Percentiles rank a stretch among this genome's conserved stretches.
phyloP scores from a whole-genome alignment of 2,797 vertebrate genomes.

The Danio albolineatus region DNA sequence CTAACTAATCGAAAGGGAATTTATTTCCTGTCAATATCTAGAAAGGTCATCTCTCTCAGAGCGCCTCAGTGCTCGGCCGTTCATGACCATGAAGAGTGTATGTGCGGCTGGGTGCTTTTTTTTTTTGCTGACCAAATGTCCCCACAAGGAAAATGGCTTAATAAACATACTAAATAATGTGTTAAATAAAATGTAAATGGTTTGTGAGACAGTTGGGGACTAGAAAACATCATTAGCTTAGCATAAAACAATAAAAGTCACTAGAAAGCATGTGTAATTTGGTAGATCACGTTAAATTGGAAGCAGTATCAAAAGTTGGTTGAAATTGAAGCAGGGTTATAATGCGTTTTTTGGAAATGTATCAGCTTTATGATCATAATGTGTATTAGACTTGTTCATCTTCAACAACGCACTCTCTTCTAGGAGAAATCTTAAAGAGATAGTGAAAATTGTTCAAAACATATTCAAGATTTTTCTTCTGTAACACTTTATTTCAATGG shows the following conservation, averaged over 20 bases:
- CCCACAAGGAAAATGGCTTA: conserved; percentile 13
- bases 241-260: neutral
- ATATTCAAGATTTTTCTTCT: too few relatives aligned
- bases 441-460: too few relatives aligned
- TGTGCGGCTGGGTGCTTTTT: conserved; percentile 14
- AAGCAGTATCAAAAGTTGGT: too few relatives aligned
- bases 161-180: conserved; percentile 17
- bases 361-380: too few relatives aligned
- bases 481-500: too few relatives aligned
- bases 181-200: conserved; percentile 18
- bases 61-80: conserved; percentile 21
- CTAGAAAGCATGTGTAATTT: neutral
- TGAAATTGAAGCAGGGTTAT: too few relatives aligned
- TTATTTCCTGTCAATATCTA: conserved; percentile 84
- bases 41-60: conserved; percentile 82
- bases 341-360: too few relatives aligned
- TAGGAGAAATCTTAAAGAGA: too few relatives aligned
- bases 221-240: conserved; percentile 1
- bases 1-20: conserved; percentile 83
- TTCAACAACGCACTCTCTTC: too few relatives aligned
- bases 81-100: conserved; percentile 61
- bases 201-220: neutral
- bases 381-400: too few relatives aligned
- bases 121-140: neutral
- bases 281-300: too few relatives aligned